Evolutionary conservation across 2,888 invertebrate genomes (phyloP), one percentile per base, ranked within the genome.

Genomic region (Oeneis ivallda): DNA sequence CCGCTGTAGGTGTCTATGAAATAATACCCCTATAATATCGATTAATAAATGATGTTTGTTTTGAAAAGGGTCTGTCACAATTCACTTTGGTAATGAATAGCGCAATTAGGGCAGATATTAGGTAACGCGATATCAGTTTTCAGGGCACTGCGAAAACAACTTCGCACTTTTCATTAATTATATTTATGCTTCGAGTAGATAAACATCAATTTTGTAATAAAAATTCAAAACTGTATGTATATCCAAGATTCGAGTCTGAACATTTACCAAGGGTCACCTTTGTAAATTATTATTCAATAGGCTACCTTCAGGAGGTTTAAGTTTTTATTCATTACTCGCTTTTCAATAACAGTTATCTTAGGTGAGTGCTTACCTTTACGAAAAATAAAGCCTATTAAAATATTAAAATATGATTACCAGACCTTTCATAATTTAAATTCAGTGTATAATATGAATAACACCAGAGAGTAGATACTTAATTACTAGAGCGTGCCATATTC

Each of bases 11-110:
- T 26, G 5, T 5, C 26, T 26, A 5, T 26, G 5, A 26, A 45
- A 47, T 52, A 53, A 53, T 34, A 53, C 37, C 13, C 34, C 8
- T 41, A 10, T 19, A 37, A 17, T 11, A 19, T 8, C 56, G 13
- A 41, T 56, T 41, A 56, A 41, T 56, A 56, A 56, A 56, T 56
- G n/a, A 53, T 41, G 39, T 56, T 56, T 41, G 10, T 19, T 8
- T 56, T 7, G 39, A 34, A 41, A 19, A 41, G 54, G 15, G 11
- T 37, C 17, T 17, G 37, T 54, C 34, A 39, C 39, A 10, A 39
- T 37, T 37, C 9, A 37, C 37, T 17, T 15, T 34, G 53, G 37
- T n/a, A 53, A 53, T 39, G 19, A 39, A 56, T 56, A 39, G 1
- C 17, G 41, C 19, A 56, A 54, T 56, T 56, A 56, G 13, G 17